phyloP scores from a whole-genome alignment of 2,113 vertebrate genomes.

The Lagopus muta region DNA sequence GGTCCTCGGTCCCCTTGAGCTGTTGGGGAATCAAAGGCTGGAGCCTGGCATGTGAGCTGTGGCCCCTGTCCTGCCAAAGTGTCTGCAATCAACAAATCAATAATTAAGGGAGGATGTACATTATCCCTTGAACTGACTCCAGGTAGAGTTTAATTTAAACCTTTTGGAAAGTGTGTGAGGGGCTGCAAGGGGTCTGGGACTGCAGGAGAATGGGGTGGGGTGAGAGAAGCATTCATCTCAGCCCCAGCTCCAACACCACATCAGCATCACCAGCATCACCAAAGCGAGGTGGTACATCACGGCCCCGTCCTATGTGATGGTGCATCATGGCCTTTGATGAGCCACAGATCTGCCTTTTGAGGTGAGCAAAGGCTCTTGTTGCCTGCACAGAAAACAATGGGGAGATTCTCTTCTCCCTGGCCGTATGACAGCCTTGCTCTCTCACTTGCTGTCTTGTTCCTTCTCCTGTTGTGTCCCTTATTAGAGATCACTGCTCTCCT shows the following conservation, averaged over 20 bases:
- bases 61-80: conserved; percentile 57
- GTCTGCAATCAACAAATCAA: conserved; percentile 80
- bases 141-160: conserved; percentile 68
- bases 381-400: background rate
- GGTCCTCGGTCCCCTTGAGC: rapidly evolving
- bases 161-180: background rate
- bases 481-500: background rate
- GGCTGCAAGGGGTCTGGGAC: background rate
- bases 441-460: background rate
- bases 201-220: background rate
- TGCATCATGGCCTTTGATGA: background rate
- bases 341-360: background rate
- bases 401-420: background rate
- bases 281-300: background rate
- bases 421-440: background rate
- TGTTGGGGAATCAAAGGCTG: background rate
- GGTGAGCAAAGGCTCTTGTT: background rate
- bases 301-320: background rate
- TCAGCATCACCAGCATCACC: background rate
- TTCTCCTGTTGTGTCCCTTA: background rate
- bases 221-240: background rate
- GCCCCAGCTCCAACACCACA: background rate
- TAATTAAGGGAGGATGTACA: conserved; percentile 77
- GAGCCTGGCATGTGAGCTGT: conserved; percentile 10
- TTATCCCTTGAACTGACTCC: conserved; percentile 78